Conservation (phyloP, 92 coral and sea anemone genomes). For the Anthopleura xanthogrammica region DNA sequence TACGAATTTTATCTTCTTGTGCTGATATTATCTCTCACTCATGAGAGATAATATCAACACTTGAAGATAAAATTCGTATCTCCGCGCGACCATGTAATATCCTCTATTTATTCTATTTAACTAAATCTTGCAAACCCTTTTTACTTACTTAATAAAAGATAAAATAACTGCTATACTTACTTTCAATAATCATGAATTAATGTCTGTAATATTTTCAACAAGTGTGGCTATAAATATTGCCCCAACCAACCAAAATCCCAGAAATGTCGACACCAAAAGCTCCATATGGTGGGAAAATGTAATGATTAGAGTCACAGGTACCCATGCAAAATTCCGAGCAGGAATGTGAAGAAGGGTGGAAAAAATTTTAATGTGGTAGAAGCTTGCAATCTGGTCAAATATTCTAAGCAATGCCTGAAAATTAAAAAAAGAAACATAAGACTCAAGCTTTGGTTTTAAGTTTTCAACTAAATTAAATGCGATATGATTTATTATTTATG, state of each 20-base stretch:
- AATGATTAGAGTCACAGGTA: slow-evolving; percentile 34
- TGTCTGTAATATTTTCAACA: neutral
- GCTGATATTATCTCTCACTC: no score
- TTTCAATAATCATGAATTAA: neutral
- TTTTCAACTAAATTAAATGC: no score
- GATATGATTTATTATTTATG: no score
- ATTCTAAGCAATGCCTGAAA: slow-evolving; percentile 48
- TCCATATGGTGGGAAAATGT: slow-evolving; percentile 36
- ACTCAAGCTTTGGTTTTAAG: neutral
- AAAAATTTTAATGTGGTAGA: slow-evolving; percentile 38
- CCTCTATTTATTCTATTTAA: no score
- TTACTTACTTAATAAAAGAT: no score
- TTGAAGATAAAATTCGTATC: no score
- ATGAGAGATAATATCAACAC: no score
- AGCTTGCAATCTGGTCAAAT: slow-evolving; percentile 45
- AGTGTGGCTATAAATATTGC: slow-evolving; percentile 1
- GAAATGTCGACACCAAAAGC: slow-evolving; percentile 33
- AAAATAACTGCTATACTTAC: no score
- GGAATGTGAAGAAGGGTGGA: slow-evolving; percentile 36
- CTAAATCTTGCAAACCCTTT: no score
- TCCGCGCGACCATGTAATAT: no score
- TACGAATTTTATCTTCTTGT: no score
- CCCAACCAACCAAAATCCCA: slow-evolving; percentile 41
- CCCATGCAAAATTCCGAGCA: slow-evolving; percentile 53
- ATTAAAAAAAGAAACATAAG: neutral